Percentiles rank a stretch among this genome's conserved stretches.
Conservation (phyloP, 2,113 vertebrate genomes). For the Pavo muticus region DNA sequence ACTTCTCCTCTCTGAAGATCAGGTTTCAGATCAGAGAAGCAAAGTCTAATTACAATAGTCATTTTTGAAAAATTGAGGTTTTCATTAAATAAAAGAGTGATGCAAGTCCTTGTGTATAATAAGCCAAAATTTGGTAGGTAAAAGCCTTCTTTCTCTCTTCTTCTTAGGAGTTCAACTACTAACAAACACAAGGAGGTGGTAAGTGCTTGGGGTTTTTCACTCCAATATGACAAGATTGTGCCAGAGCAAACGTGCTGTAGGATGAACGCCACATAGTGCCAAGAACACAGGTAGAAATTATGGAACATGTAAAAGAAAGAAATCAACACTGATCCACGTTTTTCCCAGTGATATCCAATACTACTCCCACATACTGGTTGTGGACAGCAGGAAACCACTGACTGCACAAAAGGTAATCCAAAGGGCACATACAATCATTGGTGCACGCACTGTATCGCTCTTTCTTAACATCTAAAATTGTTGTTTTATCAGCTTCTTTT, state of each 20-base stretch:
- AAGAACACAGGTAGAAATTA: background rate
- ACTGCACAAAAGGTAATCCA: background rate
- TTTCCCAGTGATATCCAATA: background rate
- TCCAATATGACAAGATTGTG: background rate
- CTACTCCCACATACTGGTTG: background rate
- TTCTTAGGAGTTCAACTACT: background rate
- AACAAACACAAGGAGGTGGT: background rate
- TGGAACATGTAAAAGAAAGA: background rate
- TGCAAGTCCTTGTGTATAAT: constrained; percentile 82
- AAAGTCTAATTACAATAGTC: constrained; percentile 43
- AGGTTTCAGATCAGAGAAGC: constrained; percentile 38
- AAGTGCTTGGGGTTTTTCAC: background rate
- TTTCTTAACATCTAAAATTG: background rate
- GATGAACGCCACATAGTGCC: background rate
- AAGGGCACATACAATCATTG: background rate
- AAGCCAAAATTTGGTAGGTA: constrained; percentile 57
- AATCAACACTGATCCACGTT: background rate
- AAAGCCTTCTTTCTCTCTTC: background rate
- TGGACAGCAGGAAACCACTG: background rate
- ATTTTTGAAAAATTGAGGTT: constrained; percentile 52
- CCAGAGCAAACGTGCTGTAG: background rate
- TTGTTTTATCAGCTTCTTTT: background rate
- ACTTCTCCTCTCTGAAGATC: constrained; percentile 7
- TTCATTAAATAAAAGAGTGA: constrained; percentile 79
- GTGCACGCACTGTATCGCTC: background rate